Evolutionary conservation across 2,113 vertebrate genomes (phyloP).

Genomic region (Vidua chalybeata): DNA sequence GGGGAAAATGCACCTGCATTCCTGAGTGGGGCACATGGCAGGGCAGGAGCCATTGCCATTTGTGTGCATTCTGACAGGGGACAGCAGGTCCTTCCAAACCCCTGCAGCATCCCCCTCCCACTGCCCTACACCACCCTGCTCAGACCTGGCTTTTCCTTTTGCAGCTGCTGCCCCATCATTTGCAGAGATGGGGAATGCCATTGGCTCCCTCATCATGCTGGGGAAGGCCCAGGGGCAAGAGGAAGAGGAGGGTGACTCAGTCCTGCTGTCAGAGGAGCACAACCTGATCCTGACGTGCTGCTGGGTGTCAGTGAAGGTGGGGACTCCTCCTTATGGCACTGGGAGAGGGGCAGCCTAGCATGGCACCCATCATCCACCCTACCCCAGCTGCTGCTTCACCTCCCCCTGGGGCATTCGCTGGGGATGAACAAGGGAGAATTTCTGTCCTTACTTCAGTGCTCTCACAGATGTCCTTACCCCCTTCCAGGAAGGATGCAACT

Average conservation of each 20-base stretch:
- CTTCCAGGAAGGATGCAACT: neutral
- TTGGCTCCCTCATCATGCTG: conserved; percentile 79
- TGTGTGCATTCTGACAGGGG: neutral
- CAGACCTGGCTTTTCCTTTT: neutral
- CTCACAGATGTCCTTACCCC: neutral
- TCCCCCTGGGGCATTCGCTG: neutral
- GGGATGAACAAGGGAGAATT: too few species aligned
- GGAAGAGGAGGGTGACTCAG: conserved; percentile 66
- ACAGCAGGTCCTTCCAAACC: neutral
- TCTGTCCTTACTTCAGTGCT: neutral
- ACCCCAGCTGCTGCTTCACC: neutral
- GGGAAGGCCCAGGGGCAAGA: conserved; percentile 49
- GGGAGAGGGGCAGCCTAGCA: neutral
- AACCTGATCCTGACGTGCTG: conserved; percentile 88
- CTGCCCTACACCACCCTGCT: neutral
- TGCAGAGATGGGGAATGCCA: conserved; percentile 89
- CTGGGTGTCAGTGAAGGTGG: conserved; percentile 91
- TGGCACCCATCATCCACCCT: neutral
- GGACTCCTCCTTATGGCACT: neutral
- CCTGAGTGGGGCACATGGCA: fast-evolving
- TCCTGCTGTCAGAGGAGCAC: conserved; percentile 87
- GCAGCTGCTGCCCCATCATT: conserved; percentile 84
- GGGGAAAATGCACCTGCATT: neutral
- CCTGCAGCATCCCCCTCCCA: neutral
- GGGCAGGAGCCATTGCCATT: neutral